A percentile compares a stretch with the other conserved stretches of the same genome.
Evolutionary conservation across 2,888 invertebrate species (phyloP).

Genomic region (Syritta pipiens): DNA sequence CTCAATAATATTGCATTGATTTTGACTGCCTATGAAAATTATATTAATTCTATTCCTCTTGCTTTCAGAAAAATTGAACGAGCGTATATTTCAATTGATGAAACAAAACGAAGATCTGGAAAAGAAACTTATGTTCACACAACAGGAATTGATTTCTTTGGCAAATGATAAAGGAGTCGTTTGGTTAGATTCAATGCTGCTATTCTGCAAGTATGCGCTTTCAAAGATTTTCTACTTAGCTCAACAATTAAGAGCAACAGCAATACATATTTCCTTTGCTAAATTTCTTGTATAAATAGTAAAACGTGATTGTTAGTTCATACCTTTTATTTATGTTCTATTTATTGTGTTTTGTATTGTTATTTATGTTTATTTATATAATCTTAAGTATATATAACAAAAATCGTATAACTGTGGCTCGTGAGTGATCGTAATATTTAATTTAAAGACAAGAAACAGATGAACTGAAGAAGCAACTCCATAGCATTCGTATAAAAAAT

Average conservation of each 20-base stretch:
- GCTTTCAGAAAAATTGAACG: conserved; percentile 75
- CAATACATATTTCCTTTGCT: conserved; percentile 47
- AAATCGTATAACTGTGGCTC: conserved; percentile 9
- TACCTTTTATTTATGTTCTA: conserved; percentile 21
- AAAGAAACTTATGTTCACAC: conserved; percentile 73
- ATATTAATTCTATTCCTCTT: conserved; percentile 12
- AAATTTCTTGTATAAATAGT: conserved; percentile 50
- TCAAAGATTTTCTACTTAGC: conserved; percentile 61
- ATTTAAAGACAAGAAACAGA: conserved; percentile 78
- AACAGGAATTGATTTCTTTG: conserved; percentile 75
- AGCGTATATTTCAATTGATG: conserved; percentile 74
- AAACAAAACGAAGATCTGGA: conserved; percentile 76
- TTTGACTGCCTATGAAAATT: background rate
- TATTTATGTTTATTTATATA: conserved; percentile 51
- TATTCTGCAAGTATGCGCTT: conserved; percentile 78
- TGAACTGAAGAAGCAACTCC: conserved; percentile 76
- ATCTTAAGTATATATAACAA: conserved; percentile 33
- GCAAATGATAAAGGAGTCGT: conserved; percentile 75
- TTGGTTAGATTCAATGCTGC: conserved; percentile 78
- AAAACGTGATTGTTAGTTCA: conserved; percentile 18
- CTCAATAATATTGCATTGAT: background rate
- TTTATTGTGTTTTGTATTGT: conserved; percentile 47
- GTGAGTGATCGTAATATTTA: conserved; percentile 62
- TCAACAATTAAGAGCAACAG: conserved; percentile 55
- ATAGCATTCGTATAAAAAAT: conserved; percentile 76